These are phyloP conservation scores for Melangyna quadrimaculata DNA, from an alignment of 2,888 invertebrate species.

Conservation along the genomic window DNA sequence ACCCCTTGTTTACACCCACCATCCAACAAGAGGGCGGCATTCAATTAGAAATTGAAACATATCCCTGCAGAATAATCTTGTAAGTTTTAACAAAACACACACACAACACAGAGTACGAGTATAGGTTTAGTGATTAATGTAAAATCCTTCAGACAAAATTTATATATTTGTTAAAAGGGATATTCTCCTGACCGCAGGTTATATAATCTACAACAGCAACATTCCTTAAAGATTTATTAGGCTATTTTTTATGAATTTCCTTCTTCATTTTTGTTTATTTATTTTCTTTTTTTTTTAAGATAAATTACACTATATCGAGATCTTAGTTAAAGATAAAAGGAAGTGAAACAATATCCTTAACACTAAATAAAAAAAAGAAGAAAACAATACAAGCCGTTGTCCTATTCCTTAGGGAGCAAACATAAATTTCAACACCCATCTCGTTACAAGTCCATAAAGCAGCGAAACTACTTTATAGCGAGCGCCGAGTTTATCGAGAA, in stretches of 20 bases:
- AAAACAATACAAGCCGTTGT: slow-evolving; percentile 38
- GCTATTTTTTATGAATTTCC: slow-evolving; percentile 72
- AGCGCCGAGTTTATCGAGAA: slow-evolving; percentile 63
- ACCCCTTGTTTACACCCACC: not conserved
- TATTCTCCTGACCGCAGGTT: slow-evolving; percentile 56
- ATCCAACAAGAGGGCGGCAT: not conserved
- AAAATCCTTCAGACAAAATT: slow-evolving; percentile 35
- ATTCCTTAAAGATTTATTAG: slow-evolving; percentile 72
- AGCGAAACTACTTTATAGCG: slow-evolving; percentile 31
- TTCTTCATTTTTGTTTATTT: slow-evolving; percentile 71
- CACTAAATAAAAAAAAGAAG: slow-evolving; percentile 11
- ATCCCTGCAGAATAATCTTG: slow-evolving; percentile 27
- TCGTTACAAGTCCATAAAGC: slow-evolving; percentile 69
- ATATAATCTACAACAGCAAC: slow-evolving; percentile 29
- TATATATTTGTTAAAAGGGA: slow-evolving; percentile 9
- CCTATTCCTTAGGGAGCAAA: slow-evolving; percentile 48
- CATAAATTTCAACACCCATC: slow-evolving; percentile 72
- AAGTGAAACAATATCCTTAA: slow-evolving; percentile 70
- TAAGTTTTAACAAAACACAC: not conserved
- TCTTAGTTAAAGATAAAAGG: slow-evolving; percentile 62
- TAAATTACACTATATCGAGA: slow-evolving; percentile 67
- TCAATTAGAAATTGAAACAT: slow-evolving; percentile 66
- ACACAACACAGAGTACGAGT: no score
- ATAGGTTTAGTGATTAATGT: slow-evolving; percentile 68
- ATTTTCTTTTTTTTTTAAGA: slow-evolving; percentile 66